Percentiles rank a stretch among this genome's conserved stretches.
Conservation (phyloP, 1,140 invertebrate genomes). For the Acromyrmex heyeri region DNA sequence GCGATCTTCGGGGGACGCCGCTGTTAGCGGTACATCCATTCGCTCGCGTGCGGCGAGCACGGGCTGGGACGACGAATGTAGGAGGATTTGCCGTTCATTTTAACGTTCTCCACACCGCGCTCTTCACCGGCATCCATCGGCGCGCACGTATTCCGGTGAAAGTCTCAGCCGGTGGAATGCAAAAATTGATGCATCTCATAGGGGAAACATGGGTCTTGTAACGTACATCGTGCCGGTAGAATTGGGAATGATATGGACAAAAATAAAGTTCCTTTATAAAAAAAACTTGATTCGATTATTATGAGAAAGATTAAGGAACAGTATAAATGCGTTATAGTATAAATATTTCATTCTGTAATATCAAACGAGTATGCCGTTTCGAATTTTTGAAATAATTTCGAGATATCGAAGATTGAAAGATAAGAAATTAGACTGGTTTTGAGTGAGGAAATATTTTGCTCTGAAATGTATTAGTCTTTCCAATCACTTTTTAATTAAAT, state of each 20-base stretch:
- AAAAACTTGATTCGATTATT: neutral
- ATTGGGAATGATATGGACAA: constrained; percentile 26
- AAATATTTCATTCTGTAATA: neutral
- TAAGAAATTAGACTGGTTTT: neutral
- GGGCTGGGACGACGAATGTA: constrained; percentile 56
- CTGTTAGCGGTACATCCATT: constrained; percentile 72
- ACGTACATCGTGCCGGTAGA: constrained; percentile 10
- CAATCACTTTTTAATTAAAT: neutral
- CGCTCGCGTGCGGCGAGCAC: constrained; percentile 43
- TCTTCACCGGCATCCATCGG: neutral
- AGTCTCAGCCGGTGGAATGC: constrained; percentile 21
- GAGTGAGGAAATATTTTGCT: neutral
- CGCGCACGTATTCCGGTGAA: constrained; percentile 60
- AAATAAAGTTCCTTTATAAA: neutral
- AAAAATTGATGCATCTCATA: constrained; percentile 51
- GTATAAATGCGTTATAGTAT: neutral
- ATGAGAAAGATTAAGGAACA: neutral
- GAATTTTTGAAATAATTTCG: neutral
- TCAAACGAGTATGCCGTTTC: neutral
- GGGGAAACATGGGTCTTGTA: constrained; percentile 8
- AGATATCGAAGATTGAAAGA: neutral
- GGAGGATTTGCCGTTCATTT: constrained; percentile 50
- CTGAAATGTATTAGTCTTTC: neutral
- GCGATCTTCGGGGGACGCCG: constrained; percentile 63
- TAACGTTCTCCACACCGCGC: constrained; percentile 37